Evolutionary conservation across 2,113 vertebrate species (phyloP).

Genomic region (Cyrtonyx montezumae): DNA sequence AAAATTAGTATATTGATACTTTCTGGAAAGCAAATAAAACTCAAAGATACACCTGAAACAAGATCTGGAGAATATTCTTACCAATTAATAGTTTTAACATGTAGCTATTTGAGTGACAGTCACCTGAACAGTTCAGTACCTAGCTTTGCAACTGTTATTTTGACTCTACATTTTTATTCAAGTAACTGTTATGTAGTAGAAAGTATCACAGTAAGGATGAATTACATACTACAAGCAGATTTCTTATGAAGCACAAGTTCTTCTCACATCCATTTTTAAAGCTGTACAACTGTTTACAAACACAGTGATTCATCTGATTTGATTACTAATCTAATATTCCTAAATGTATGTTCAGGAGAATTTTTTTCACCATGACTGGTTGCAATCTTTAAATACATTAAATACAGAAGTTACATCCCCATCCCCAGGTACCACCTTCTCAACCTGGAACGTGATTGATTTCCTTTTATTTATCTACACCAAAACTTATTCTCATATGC

Average conservation of each 20-base stretch:
- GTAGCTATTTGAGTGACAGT: background rate
- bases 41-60: constrained; percentile 12
- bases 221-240: background rate
- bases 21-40: background rate
- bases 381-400: background rate
- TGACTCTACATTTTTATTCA: constrained; percentile 9
- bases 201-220: constrained; percentile 19
- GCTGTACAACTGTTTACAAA: background rate
- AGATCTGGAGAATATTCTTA: constrained; percentile 3
- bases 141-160: background rate
- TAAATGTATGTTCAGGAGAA: background rate
- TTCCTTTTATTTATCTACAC: background rate
- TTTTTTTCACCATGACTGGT: background rate
- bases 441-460: background rate
- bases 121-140: background rate
- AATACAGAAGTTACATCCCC: background rate
- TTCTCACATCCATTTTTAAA: constrained; percentile 24
- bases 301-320: background rate
- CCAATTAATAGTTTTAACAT: background rate
- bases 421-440: background rate
- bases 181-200: background rate
- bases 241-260: constrained; percentile 20
- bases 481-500: background rate
- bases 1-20: background rate
- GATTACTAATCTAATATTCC: background rate